These are phyloP conservation scores for Sorex araneus DNA, from an alignment of 2,113 vertebrate genomes.

Conservation along the genomic window DNA sequence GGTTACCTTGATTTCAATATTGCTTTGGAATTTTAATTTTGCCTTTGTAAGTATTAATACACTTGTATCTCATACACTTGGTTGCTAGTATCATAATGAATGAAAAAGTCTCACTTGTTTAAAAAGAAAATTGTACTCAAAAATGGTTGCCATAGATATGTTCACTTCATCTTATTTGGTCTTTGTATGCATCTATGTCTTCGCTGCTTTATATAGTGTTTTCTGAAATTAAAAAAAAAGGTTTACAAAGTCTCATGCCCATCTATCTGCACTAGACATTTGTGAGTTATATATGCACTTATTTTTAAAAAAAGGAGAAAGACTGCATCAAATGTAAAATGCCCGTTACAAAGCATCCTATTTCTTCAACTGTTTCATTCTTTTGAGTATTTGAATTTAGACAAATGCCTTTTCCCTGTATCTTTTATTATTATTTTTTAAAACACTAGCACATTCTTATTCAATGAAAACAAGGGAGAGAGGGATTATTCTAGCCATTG, in stretches of 20 bases:
- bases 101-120: slow-evolving; percentile 51
- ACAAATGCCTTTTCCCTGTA: slow-evolving; percentile 74
- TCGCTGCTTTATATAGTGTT: slow-evolving; percentile 69
- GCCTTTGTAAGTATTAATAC: slow-evolving; percentile 48
- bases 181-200: slow-evolving; percentile 37
- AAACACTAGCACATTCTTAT: slow-evolving; percentile 76
- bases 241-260: slow-evolving; percentile 55
- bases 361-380: slow-evolving; percentile 74
- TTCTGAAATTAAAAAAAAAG: slow-evolving; percentile 61
- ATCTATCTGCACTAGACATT: slow-evolving; percentile 65
- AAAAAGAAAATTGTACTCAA: slow-evolving; percentile 69
- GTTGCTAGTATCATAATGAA: slow-evolving; percentile 34
- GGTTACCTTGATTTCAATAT: background rate
- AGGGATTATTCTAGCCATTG: slow-evolving; percentile 83
- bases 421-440: slow-evolving; percentile 26
- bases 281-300: slow-evolving; percentile 56
- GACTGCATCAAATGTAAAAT: slow-evolving; percentile 64
- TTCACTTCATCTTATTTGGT: slow-evolving; percentile 69
- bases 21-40: slow-evolving; percentile 43
- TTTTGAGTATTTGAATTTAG: slow-evolving; percentile 72
- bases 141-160: slow-evolving; percentile 73
- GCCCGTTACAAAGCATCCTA: slow-evolving; percentile 69
- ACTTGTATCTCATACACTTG: background rate
- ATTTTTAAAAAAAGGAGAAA: slow-evolving; percentile 38
- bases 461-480: slow-evolving; percentile 83